Percentiles rank a stretch among this genome's conserved stretches.
These are phyloP conservation scores for Pteronura brasiliensis DNA, from an alignment of 2,113 vertebrate species.

Conservation along the genomic window DNA sequence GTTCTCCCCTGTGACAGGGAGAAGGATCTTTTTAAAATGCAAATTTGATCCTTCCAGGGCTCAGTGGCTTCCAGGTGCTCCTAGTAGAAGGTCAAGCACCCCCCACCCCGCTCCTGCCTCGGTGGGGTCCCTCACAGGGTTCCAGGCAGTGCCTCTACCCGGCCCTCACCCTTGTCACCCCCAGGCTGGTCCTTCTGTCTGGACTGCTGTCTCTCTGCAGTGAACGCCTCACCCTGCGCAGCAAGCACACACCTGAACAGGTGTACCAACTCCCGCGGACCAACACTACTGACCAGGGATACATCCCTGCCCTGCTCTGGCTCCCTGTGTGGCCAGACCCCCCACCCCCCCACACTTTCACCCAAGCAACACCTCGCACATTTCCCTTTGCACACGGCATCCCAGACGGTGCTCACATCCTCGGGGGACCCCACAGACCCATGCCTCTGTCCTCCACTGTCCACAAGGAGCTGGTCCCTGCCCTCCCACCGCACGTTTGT, in stretches of 20 bases:
- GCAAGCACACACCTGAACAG: fast-evolving
- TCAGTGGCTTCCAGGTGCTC: not conserved
- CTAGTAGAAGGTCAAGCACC: not conserved
- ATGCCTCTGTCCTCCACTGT: too few relatives aligned
- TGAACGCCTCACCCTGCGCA: fast-evolving
- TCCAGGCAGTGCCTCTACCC: not conserved
- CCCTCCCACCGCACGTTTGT: not conserved
- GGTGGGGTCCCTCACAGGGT: not conserved
- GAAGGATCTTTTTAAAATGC: too few relatives aligned
- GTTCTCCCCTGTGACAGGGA: not conserved
- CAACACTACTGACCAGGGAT: fast-evolving
- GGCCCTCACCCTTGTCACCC: not conserved
- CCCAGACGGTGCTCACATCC: fast-evolving
- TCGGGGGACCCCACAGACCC: too few relatives aligned
- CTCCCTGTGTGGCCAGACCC: fast-evolving
- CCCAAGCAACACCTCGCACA: fast-evolving
- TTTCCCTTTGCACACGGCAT: fast-evolving
- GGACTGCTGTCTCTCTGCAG: not conserved
- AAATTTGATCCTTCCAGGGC: not conserved
- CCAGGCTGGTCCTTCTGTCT: not conserved
- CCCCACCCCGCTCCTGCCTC: fast-evolving
- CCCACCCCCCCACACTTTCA: fast-evolving
- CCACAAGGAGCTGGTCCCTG: not conserved
- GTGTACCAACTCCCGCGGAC: fast-evolving
- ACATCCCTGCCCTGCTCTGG: fast-evolving